Conservation (phyloP, 2,113 vertebrate species). For the Indri indri region DNA sequence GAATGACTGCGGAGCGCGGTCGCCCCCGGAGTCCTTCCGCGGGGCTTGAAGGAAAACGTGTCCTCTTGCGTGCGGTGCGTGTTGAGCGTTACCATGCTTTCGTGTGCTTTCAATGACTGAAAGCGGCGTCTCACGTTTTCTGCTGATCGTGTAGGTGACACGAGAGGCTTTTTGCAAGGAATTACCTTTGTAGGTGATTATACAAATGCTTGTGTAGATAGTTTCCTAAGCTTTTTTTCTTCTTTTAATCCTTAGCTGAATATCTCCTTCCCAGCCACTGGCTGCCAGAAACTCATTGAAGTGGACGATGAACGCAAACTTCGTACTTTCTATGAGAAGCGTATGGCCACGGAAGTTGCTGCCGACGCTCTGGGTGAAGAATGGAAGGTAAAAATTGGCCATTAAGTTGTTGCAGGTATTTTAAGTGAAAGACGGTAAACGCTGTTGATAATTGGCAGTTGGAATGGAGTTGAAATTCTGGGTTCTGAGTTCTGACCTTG, state of each 20-base stretch:
- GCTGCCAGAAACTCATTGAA: constrained; percentile 98
- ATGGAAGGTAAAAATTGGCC: constrained; percentile 91
- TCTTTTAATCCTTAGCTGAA: constrained; percentile 87
- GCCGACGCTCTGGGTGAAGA: constrained; percentile 97
- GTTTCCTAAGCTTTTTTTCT: accelerated
- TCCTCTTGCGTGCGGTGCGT: background rate
- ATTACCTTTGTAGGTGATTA: accelerated
- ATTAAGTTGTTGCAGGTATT: accelerated
- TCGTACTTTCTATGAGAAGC: constrained; percentile 97
- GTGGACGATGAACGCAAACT: constrained; percentile 98
- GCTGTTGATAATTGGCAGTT: background rate
- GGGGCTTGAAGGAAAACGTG: background rate
- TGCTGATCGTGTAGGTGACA: accelerated
- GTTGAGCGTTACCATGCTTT: accelerated
- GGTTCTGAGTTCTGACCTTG: background rate
- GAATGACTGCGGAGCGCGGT: background rate
- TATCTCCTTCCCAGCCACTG: constrained; percentile 98
- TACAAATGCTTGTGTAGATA: accelerated
- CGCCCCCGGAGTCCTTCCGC: accelerated
- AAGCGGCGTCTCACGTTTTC: accelerated
- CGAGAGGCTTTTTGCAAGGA: no score
- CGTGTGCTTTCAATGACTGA: background rate
- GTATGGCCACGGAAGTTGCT: constrained; percentile 96
- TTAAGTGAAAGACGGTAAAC: no score
- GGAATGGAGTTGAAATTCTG: background rate